Evolutionary conservation across 2,113 vertebrate species (phyloP).

Genomic region (Ondatra zibethicus): DNA sequence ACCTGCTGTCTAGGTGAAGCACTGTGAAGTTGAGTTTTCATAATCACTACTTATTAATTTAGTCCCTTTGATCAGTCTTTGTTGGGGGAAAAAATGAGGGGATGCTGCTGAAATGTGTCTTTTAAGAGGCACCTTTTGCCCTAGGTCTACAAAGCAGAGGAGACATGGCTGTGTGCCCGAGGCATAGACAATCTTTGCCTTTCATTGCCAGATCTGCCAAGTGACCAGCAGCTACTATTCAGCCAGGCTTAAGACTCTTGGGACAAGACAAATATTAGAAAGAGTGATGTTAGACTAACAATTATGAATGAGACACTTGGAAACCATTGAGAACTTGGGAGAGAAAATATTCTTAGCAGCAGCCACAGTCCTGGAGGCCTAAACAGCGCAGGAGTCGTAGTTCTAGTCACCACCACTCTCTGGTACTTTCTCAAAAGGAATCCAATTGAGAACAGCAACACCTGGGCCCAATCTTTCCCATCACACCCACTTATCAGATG

Average conservation of each 20-base stretch:
- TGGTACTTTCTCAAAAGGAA: conserved; percentile 36
- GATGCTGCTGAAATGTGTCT: background rate
- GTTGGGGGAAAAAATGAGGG: conserved; percentile 9
- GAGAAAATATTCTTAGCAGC: background rate
- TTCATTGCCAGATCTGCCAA: background rate
- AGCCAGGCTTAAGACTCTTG: background rate
- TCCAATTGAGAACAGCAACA: background rate
- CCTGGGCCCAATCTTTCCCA: background rate
- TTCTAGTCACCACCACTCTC: background rate
- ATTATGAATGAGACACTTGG: background rate
- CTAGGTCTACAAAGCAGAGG: background rate
- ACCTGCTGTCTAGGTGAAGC: background rate
- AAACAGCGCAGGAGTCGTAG: conserved; percentile 7
- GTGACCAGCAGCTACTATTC: background rate
- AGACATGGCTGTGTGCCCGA: background rate
- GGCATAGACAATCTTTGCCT: background rate
- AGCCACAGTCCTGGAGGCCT: background rate
- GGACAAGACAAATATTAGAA: conserved; percentile 41
- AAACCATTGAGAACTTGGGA: conserved; percentile 4
- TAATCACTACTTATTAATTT: conserved; percentile 12
- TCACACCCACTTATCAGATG: background rate
- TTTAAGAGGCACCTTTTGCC: background rate
- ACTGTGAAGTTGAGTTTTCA: background rate
- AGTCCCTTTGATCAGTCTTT: conserved; percentile 21
- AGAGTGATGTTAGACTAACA: conserved; percentile 35